Evolutionary conservation across 2,888 invertebrate genomes (phyloP), one percentile per base, ranked within the genome.

Genomic region (Apotomis capreana): DNA sequence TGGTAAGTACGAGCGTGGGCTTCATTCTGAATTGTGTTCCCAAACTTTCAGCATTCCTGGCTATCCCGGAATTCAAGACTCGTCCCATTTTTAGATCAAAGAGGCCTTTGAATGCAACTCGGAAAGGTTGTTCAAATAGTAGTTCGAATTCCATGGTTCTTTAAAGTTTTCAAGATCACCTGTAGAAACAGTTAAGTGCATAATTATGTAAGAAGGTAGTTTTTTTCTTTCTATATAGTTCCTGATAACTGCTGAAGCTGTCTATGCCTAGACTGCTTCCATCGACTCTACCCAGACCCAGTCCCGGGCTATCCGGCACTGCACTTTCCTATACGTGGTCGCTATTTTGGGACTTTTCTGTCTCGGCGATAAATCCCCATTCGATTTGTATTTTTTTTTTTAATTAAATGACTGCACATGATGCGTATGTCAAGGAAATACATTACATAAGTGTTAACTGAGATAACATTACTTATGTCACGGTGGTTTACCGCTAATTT

Each of bases 71-170:
- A 65, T 70, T 59, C 64, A 52, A 46, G 64, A 52, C 13, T 54
- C 8, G 40, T 61, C n/a, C 46, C 46, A 57, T 71, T 71, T 61
- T 67, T 67, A 46, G 49, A 37, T 37, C 65, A 65, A 60, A 68
- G 36, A 59, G 4, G 26, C 70, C 60, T 70, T 70, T 61, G 65
- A 70, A 70, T 61, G 65, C 60, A 44, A 64, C 26, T 26, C 46
- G n/a, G 15, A 55, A 46, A 64, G 5, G 55, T 61, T 58, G 40
- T 58, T 37, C 10, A 37, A 63, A 63, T 49, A 12, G 3, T 51
- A 40, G 40, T 40, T 40, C 40, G 3, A 40, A 55, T 65, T 54
- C 10, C 15, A 54, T 55, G 44, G 6, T 54, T 65, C 55, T 55
- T 55, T 46, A n/a, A 15, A 6, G 5, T 9, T 63, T 37, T 37